phyloP scores from a whole-genome alignment of 2,113 vertebrate species.

The Eurystomus gularis region DNA sequence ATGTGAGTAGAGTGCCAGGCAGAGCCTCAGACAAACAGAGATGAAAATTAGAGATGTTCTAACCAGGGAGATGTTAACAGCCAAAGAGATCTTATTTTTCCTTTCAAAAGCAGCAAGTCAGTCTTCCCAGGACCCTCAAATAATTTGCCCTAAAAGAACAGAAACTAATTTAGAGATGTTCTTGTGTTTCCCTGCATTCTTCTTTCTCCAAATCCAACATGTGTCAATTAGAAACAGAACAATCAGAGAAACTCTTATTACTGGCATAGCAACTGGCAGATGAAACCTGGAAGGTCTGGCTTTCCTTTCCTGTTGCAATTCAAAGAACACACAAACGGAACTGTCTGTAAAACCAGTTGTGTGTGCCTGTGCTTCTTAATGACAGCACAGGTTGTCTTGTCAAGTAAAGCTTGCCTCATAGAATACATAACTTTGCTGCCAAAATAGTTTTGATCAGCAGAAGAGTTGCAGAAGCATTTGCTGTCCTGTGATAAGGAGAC shows the following conservation, averaged over 20 bases:
- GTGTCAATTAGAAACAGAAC: background rate
- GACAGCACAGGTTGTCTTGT: background rate
- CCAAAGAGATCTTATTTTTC: background rate
- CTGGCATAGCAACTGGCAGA: background rate
- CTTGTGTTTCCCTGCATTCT: background rate
- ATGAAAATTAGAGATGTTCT: background rate
- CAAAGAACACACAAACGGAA: background rate
- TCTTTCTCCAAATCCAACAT: background rate
- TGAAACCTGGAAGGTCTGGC: slow-evolving; percentile 15
- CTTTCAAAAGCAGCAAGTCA: background rate
- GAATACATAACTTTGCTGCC: background rate
- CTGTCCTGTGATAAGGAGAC: background rate
- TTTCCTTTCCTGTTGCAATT: background rate
- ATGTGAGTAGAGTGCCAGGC: background rate
- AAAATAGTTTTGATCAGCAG: slow-evolving; percentile 16
- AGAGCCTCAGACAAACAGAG: background rate
- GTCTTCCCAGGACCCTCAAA: background rate
- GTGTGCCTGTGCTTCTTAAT: background rate
- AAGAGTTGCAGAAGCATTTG: background rate
- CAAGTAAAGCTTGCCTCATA: background rate
- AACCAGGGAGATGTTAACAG: background rate
- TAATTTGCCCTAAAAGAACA: background rate
- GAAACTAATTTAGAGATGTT: background rate
- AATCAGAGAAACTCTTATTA: background rate
- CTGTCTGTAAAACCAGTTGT: background rate